A percentile compares a stretch with the other conserved stretches of the same genome.
Conservation (phyloP, 2,888 invertebrate genomes). For the Acronicta alni region DNA sequence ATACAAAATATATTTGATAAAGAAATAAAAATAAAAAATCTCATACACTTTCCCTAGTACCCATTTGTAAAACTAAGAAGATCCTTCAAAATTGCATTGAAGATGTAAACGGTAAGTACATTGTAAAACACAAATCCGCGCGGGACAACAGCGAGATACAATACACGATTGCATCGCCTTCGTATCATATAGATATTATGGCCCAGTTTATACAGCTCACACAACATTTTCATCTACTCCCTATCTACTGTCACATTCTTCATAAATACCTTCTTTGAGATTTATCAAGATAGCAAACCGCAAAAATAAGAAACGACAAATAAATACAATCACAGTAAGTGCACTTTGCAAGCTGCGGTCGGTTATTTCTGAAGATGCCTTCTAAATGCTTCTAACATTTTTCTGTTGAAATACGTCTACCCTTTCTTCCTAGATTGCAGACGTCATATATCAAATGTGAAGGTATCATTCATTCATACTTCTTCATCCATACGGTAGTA, state of each 20-base stretch:
- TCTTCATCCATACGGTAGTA: conserved; percentile 52
- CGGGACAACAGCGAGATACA: conserved; percentile 40
- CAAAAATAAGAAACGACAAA: conserved; percentile 64
- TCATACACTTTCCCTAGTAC: conserved; percentile 25
- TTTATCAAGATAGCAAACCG: conserved; percentile 51
- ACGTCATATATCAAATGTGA: conserved; percentile 48
- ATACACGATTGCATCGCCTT: conserved; percentile 42
- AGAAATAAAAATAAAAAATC: conserved; percentile 34
- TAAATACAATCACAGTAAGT: conserved; percentile 74
- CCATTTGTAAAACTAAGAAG: conserved; percentile 42
- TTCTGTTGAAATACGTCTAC: conserved; percentile 56
- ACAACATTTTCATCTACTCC: conserved; percentile 38
- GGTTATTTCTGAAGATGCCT: conserved; percentile 66
- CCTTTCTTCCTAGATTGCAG: conserved; percentile 51
- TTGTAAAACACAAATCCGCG: conserved; percentile 52
- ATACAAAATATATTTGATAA: neutral
- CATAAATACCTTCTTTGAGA: conserved; percentile 54
- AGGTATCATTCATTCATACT: conserved; percentile 51
- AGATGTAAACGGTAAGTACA: conserved; percentile 47
- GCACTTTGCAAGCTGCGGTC: conserved; percentile 67
- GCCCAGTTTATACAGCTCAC: conserved; percentile 26
- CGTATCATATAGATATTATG: conserved; percentile 35
- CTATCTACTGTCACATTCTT: conserved; percentile 30
- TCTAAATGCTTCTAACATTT: conserved; percentile 62
- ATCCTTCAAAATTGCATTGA: conserved; percentile 55